Evolutionary conservation across 2,888 invertebrate species (phyloP), one percentile per base, ranked within the genome.

Genomic region (Leucophenga montana): DNA sequence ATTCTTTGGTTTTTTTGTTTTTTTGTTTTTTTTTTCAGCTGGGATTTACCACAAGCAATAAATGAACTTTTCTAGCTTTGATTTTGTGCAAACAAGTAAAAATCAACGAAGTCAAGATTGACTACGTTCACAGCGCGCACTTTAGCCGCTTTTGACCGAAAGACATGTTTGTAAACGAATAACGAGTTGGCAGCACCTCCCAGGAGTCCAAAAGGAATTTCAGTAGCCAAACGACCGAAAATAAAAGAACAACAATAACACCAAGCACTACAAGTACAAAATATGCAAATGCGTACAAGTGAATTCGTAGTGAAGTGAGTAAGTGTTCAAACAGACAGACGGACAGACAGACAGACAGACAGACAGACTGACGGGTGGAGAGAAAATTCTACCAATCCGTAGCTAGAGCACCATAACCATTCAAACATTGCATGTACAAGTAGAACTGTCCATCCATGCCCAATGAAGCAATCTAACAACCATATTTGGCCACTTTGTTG

Each of bases 401-500:
- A 54, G 50, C 54, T 39, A 46, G 18, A 39, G 33, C 22, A 64
- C 56, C 53, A 39, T 33, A 16, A 16, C 14, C 73, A 48, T 46
- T 64, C 27, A 20, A 20, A 54, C 54, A 16, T n/a, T n/a, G n/a
- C n/a, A n/a, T n/a, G n/a, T 11, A 16, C 22, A 22, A 16, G n/a
- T 27, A 72, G 53, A 77, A 74, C 75, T 71, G 57, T 57, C 57
- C 57, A 57, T 13, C 57, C 27, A 57, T 57, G 57, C 27, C 57
- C 57, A 57, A 57, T 57, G 57, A 57, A 56, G 74, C 75, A 78
- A 77, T 76, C 80, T 81, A 81, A 81, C 82, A 82, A 80, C 83
- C 83, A 81, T 82, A 83, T 82, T 82, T 83, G 81, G 81, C 78
- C 83, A 83, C 81, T 61, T 73, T 66, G 62, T 68, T 76, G 76